Percentiles rank a stretch among this genome's conserved stretches.
These are phyloP conservation scores for Cephalotes varians DNA, from an alignment of 2,888 invertebrate genomes.

Conservation along the genomic window DNA sequence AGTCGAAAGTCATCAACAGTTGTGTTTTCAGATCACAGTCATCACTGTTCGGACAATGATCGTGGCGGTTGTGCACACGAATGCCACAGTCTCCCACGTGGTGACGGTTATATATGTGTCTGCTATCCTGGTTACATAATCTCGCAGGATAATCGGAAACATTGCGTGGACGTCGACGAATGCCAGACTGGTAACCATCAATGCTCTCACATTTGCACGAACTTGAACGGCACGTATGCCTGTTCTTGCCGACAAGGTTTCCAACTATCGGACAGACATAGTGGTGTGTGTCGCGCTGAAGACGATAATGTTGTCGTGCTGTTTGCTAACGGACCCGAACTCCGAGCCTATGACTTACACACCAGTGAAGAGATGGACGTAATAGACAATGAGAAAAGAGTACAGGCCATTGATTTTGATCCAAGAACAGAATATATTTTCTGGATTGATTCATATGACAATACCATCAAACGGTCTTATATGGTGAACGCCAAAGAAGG, in stretches of 20 bases:
- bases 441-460: constrained; percentile 98
- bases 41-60: constrained; percentile 84
- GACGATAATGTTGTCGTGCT: constrained; percentile 89
- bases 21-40: constrained; percentile 83
- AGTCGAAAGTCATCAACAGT: background rate
- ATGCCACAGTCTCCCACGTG: constrained; percentile 94
- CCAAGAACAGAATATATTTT: constrained; percentile 94
- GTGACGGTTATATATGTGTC: constrained; percentile 95
- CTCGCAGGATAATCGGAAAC: constrained; percentile 92
- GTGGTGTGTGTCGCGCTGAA: constrained; percentile 93
- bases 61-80: constrained; percentile 96
- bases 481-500: constrained; percentile 93
- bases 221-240: constrained; percentile 95
- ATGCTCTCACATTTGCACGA: constrained; percentile 97
- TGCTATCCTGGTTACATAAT: constrained; percentile 96
- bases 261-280: constrained; percentile 90
- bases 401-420: constrained; percentile 97
- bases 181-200: constrained; percentile 93
- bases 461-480: constrained; percentile 96
- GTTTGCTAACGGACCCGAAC: constrained; percentile 95
- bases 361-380: constrained; percentile 91
- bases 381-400: constrained; percentile 94
- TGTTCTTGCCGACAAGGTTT: constrained; percentile 96
- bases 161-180: constrained; percentile 96
- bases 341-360: constrained; percentile 90